Evolutionary conservation across 2,888 invertebrate species (phyloP), one percentile per base, ranked within the genome.

Genomic region (Drosophila kuntzei): DNA sequence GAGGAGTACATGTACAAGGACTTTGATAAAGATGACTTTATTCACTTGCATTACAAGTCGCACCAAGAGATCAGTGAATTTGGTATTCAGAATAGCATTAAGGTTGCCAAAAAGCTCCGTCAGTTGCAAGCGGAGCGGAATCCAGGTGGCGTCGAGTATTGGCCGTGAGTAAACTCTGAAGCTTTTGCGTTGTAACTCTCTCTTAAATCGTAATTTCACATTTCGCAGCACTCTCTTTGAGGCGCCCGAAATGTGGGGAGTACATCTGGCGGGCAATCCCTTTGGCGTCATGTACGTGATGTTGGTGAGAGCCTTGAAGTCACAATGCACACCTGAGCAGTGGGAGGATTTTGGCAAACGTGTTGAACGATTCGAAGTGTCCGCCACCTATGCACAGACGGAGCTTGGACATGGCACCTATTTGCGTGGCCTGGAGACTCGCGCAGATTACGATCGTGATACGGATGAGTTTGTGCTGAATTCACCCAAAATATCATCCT

Each of bases 321-420:
- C 96, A 0, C 97, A 98, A 91, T 97, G 95, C 1, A 96, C 96
- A 0, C 94, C 95, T 14, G 97, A 98, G 69, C 99, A 99, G 90
- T 96, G 96, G 90, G 95, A 95, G 3, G 94, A 96, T 89, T 98
- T 98, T 96, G 94, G 98, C 57, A 94, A 95, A 22, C 94, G 95
- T 73, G 96, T 97, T 0, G 95, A 96, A 93, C 94, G 94, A 64
- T 95, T 96, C 68, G 95, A 95, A 80, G 96, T 98, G 55, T 94
- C 97, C 72, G 98, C 98, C 54, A 97, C 98, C n/a, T 99, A 98
- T 91, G 98, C 98, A 34, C 98, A 98, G 95, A 98, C 98, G 0
- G 98, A 98, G 93, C 93, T 99, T 43, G 98, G 98, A 0, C 98
- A 98, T 92, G 98, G 98, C 0, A 98, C 98, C 0, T 98, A 97